Percentiles rank a stretch among this genome's conserved stretches.
Conservation (phyloP, 2,888 invertebrate genomes). For the Epiblema foenella region DNA sequence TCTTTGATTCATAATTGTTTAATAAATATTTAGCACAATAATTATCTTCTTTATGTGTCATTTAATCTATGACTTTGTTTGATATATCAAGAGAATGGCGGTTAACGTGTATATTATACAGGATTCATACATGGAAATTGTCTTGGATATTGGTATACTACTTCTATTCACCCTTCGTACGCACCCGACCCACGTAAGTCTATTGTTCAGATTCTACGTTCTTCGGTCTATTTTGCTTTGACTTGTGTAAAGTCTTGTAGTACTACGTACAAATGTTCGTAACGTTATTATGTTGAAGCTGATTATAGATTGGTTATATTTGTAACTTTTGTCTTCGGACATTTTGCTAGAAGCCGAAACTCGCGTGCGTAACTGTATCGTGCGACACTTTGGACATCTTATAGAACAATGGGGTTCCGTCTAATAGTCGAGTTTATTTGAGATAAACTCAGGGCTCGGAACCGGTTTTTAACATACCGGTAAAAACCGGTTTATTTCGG, state of each 20-base stretch:
- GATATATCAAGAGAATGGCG: no score
- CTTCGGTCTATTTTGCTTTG: no score
- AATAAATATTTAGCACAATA: neutral
- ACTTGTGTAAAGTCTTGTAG: no score
- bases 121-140: neutral
- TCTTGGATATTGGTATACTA: neutral
- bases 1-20: neutral
- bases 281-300: no score
- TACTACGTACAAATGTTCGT: no score
- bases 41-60: no score
- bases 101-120: neutral
- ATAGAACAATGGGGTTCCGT: neutral
- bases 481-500: no score
- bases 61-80: no score
- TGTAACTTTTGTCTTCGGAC: no score
- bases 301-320: no score
- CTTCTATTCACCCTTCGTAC: neutral
- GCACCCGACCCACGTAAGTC: neutral
- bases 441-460: no score
- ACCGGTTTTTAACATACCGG: no score
- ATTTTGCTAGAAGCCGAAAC: neutral
- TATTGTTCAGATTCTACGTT: neutral
- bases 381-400: neutral
- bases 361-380: neutral
- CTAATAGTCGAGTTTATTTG: neutral